Evolutionary conservation across 2,797 vertebrate species (phyloP), one percentile per base, ranked within the genome.

Genomic region (Aeoliscus strigatus): DNA sequence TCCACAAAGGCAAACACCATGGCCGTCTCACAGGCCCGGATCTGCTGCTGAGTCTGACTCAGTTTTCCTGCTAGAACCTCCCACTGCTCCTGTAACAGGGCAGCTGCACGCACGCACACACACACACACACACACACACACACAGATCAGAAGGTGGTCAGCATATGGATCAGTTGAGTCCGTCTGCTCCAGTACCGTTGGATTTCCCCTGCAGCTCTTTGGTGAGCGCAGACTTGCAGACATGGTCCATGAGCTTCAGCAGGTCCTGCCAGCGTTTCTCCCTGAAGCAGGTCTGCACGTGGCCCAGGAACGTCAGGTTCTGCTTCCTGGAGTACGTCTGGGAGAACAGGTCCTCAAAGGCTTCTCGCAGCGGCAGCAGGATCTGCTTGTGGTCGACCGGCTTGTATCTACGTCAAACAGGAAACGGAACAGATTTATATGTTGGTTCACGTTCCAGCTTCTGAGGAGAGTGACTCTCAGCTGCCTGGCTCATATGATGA

Each of bases 1-100:
- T 99, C 96, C 21, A 99, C 93, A 83, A 99, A 98, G 32, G 94
- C 91, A 64, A 99, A 99, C 23, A 99, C 77, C 56, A 97, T 83
- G 18, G 92, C 81, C 1, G 91, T 90, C 85, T 98, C 96, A 35
- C 93, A 92, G 75, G 91, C 90, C 65, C 88, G 88, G 82, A 98
- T 96, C 85, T 99, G 96, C 51, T 96, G 92, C 69, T 92, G 92
- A 18, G 93, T 94, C 66, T 95, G 94, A 66, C 61, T 89, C 35
- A 99, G 85, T 66, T 88, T 92, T 43, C 89, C 75, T 36, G 93
- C 89, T 84, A 98, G 80, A 0, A 83, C 80, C 69, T 96, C 93
- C 94, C 96, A 98, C 56, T 90, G 90, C 50, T 93, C 90, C 76
- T 87, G 90, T 52, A 97, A 71, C 12, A 78, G 35, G 2, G 80